A percentile compares a stretch with the other conserved stretches of the same genome.
Conservation (phyloP, 1,140 invertebrate species). For the Parasteatoda tepidariorum region DNA sequence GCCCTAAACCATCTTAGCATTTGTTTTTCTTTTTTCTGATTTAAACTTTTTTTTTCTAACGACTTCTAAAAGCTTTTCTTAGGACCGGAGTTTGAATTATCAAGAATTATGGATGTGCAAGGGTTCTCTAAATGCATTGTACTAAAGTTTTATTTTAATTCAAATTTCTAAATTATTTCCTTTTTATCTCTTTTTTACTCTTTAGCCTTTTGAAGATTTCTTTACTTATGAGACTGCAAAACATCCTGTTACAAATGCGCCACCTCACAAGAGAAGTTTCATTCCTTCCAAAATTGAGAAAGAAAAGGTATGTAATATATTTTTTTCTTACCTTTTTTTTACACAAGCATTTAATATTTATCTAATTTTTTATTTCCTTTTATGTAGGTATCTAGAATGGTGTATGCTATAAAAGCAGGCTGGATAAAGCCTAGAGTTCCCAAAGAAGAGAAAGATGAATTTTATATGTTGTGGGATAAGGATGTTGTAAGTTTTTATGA, state of each 20-base stretch:
- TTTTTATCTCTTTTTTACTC: no score
- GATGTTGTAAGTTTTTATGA: constrained; percentile 66
- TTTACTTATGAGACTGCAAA: constrained; percentile 93
- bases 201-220: constrained; percentile 95
- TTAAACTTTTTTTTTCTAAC: no score
- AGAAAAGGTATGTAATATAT: constrained; percentile 51
- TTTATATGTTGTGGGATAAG: constrained; percentile 72
- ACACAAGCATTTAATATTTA: no score
- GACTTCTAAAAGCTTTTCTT: no score
- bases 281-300: constrained; percentile 87
- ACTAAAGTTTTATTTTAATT: no score
- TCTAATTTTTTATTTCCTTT: constrained; percentile 18
- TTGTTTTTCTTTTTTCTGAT: no score
- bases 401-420: constrained; percentile 71
- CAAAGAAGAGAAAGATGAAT: constrained; percentile 68
- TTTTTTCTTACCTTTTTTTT: background rate
- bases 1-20: no score
- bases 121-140: no score
- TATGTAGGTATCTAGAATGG: constrained; percentile 53
- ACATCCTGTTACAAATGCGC: constrained; percentile 91
- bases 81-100: no score
- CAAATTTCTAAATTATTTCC: no score
- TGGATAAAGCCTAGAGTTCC: constrained; percentile 84
- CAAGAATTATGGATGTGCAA: no score
- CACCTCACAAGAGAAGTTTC: constrained; percentile 95